These are phyloP conservation scores for Hippocampus abdominalis DNA, from an alignment of 2,113 vertebrate genomes.

Conservation along the genomic window DNA sequence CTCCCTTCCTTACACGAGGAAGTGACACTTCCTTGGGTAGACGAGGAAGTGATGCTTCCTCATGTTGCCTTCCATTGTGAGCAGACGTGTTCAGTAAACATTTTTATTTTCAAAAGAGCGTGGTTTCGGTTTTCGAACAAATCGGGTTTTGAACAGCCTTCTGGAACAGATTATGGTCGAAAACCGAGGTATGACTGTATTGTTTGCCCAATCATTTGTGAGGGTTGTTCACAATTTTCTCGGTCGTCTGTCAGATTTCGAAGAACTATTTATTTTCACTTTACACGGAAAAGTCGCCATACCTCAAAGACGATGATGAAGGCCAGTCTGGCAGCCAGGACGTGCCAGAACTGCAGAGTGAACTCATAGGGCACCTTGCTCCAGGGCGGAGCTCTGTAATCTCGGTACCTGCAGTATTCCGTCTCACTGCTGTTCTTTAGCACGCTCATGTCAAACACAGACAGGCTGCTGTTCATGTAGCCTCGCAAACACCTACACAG, in stretches of 20 bases:
- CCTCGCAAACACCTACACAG: slow-evolving; percentile 84
- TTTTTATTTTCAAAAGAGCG: too few species aligned
- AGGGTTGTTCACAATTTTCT: not conserved
- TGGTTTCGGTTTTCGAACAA: too few species aligned
- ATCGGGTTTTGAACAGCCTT: too few species aligned
- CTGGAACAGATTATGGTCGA: too few species aligned
- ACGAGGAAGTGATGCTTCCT: too few species aligned
- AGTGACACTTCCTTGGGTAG: too few species aligned
- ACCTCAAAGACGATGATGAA: slow-evolving; percentile 99
- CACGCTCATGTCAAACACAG: slow-evolving; percentile 87
- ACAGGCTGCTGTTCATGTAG: slow-evolving; percentile 97
- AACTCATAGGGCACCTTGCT: slow-evolving; percentile 87
- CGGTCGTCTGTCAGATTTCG: not conserved
- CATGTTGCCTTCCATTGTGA: too few species aligned
- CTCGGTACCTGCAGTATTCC: slow-evolving; percentile 91
- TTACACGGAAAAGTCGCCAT: slow-evolving; percentile 34
- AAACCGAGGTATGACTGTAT: too few species aligned
- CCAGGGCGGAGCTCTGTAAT: slow-evolving; percentile 93
- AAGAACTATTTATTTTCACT: not conserved
- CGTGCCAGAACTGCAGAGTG: slow-evolving; percentile 97
- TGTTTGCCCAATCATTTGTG: too few species aligned
- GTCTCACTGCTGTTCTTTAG: slow-evolving; percentile 74
- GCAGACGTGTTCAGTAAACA: too few species aligned
- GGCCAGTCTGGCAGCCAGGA: slow-evolving; percentile 89
- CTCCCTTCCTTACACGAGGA: too few species aligned